These are phyloP conservation scores for Volucella inanis DNA, from an alignment of 2,888 invertebrate species.

Conservation along the genomic window DNA sequence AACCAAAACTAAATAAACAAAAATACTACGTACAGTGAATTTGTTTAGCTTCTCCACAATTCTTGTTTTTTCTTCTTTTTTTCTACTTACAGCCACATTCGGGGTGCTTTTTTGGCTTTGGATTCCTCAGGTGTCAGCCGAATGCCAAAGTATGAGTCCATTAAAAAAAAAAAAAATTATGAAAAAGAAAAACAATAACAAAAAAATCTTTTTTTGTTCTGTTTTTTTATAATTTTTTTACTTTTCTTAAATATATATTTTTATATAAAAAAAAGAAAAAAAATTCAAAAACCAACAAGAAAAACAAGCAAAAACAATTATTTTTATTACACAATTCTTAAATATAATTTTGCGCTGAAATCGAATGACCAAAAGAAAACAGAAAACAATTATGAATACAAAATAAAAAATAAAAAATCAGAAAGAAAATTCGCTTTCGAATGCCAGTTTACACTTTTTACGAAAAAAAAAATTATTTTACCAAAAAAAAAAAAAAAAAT, in stretches of 20 bases:
- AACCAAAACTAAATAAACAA: constrained; percentile 35
- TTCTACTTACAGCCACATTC: constrained; percentile 82
- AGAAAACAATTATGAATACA: constrained; percentile 14
- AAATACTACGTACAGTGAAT: constrained; percentile 64
- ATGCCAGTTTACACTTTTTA: constrained; percentile 37
- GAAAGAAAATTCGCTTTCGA: constrained; percentile 48
- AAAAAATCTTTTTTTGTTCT: constrained; percentile 53
- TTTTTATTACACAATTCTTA: constrained; percentile 65
- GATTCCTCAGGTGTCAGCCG: constrained; percentile 84
- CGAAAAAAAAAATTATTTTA: constrained; percentile 5
- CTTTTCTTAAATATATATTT: constrained; percentile 44
- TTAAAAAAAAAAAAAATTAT: constrained; percentile 71
- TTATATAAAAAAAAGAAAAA: constrained; percentile 39
- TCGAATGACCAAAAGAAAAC: constrained; percentile 61
- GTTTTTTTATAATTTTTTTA: constrained; percentile 67
- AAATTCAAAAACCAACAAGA: constrained; percentile 27
- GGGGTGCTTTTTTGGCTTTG: constrained; percentile 83
- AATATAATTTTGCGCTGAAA: constrained; percentile 74
- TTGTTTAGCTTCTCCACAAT: constrained; percentile 78
- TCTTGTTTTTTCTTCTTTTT: constrained; percentile 76
- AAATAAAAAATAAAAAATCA: constrained; percentile 16
- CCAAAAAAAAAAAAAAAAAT: neutral
- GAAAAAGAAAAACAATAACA: constrained; percentile 72
- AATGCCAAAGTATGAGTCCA: constrained; percentile 86
- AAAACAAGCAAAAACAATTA: constrained; percentile 44